These are phyloP conservation scores for Machimus rusticus DNA, from an alignment of 2,888 invertebrate species.

Conservation along the genomic window DNA sequence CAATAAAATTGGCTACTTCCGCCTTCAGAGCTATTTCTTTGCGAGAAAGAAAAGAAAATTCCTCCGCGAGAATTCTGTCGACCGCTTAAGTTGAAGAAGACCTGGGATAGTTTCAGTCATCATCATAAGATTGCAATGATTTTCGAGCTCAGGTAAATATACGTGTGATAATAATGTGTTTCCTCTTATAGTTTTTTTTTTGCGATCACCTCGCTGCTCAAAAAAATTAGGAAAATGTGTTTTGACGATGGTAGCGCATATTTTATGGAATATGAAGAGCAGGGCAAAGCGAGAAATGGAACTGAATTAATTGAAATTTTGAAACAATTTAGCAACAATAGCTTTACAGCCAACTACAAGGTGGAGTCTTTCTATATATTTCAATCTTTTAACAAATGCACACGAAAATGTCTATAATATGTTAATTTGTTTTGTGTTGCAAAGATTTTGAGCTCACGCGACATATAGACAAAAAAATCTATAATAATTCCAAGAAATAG, in stretches of 20 bases:
- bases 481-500: too few relatives aligned
- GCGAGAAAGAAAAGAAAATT: neutral
- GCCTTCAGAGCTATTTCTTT: neutral
- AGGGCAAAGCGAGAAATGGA: neutral
- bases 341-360: neutral
- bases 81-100: neutral
- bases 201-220: neutral
- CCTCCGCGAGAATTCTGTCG: neutral
- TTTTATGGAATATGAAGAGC: neutral
- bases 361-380: neutral
- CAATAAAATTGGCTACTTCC: neutral
- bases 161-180: neutral
- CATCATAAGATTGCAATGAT: neutral
- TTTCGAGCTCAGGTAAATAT: neutral
- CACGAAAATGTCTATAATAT: too few relatives aligned
- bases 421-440: too few relatives aligned
- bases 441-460: too few relatives aligned
- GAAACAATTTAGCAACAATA: neutral
- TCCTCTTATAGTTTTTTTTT: neutral
- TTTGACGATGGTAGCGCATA: neutral
- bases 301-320: neutral
- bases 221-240: neutral
- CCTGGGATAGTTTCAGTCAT: neutral
- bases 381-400: neutral
- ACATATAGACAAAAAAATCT: too few relatives aligned